phyloP scores from a whole-genome alignment of 1,140 invertebrate species.

The Lepidurus apus region DNA sequence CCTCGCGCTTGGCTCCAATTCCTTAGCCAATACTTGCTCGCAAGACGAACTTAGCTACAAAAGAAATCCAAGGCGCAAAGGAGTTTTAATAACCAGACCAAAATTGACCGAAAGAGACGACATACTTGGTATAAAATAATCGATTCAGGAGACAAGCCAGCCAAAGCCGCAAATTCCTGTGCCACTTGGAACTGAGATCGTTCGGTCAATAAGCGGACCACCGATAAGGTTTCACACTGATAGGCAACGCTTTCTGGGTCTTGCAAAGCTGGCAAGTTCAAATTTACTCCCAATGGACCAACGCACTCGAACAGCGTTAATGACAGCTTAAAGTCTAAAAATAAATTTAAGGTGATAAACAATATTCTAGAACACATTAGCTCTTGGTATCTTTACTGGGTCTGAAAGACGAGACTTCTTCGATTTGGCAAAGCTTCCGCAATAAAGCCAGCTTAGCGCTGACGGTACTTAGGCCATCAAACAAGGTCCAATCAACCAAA shows the following conservation, averaged over 20 bases:
- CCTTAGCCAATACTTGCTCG: not conserved
- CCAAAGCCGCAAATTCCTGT: not conserved
- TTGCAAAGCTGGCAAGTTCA: not conserved
- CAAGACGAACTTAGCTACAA: not conserved
- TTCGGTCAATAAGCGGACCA: not conserved
- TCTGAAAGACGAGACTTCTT: not conserved
- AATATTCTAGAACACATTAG: not conserved
- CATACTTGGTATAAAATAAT: constrained; percentile 10
- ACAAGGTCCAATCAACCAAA: constrained; percentile 5
- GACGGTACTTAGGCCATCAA: not conserved
- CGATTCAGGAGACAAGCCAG: constrained; percentile 3
- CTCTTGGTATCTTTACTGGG: not conserved
- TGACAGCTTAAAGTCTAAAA: not conserved
- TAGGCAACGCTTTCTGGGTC: not conserved
- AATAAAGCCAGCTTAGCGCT: not conserved
- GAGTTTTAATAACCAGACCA: not conserved
- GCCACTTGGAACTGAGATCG: not conserved
- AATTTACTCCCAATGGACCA: not conserved
- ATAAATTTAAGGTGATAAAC: not conserved
- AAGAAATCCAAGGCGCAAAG: not conserved
- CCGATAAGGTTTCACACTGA: not conserved
- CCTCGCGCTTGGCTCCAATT: not conserved
- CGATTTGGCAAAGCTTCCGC: not conserved
- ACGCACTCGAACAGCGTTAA: not conserved
- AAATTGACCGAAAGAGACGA: not conserved